Percentiles rank a stretch among this genome's conserved stretches.
Conservation (phyloP, 2,888 invertebrate species). For the Pristionchus arcanus region DNA sequence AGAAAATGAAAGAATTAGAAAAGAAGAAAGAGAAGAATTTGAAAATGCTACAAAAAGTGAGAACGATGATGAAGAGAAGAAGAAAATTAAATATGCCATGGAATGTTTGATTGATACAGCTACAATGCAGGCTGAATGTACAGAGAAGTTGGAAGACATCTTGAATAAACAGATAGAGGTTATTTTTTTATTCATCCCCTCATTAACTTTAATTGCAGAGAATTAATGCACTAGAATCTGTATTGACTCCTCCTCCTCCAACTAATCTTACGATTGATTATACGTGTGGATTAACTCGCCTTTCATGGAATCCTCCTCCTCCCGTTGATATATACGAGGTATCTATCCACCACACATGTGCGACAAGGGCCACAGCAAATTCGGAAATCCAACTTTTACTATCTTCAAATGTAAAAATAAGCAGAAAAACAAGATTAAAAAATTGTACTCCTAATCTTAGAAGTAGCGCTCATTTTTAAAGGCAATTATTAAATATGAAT, state of each 20-base stretch:
- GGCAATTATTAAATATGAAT: not conserved
- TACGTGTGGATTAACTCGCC: not conserved
- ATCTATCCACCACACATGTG: not conserved
- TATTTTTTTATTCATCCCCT: too few species aligned
- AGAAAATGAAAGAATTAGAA: not conserved
- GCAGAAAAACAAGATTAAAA: too few species aligned
- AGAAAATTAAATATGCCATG: not conserved
- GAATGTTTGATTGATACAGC: constrained; percentile 17
- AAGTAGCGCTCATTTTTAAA: not conserved
- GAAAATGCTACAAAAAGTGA: not conserved
- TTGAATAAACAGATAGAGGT: constrained; percentile 15
- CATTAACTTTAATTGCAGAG: not conserved
- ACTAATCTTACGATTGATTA: not conserved
- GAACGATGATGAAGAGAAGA: not conserved
- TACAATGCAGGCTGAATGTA: constrained; percentile 38
- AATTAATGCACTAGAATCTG: not conserved
- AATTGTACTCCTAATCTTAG: too few species aligned
- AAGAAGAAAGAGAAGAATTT: not conserved
- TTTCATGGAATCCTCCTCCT: constrained; percentile 33
- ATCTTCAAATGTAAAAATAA: too few species aligned
- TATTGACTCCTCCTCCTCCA: constrained; percentile 33
- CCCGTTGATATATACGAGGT: constrained; percentile 43
- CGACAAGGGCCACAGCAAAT: too few species aligned
- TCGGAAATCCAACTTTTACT: too few species aligned
- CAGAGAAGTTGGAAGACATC: constrained; percentile 11